Conservation (phyloP, 2,113 vertebrate genomes). For the Sclerurus mexicanus region DNA sequence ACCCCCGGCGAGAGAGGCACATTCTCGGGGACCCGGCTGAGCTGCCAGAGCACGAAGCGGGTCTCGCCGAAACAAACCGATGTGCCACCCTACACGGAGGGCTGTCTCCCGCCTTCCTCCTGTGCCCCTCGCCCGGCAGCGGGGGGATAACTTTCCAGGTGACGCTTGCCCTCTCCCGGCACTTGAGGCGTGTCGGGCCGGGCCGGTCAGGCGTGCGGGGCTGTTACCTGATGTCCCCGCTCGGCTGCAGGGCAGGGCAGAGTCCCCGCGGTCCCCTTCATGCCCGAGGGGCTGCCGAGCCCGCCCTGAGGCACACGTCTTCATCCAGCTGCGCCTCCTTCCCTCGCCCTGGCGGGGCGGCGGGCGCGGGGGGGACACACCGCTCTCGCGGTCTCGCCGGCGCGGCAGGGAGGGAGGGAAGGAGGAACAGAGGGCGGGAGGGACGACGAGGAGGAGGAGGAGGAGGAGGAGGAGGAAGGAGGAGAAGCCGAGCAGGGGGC, state of each 20-base stretch:
- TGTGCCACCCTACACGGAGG: background rate
- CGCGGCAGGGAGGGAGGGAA: background rate
- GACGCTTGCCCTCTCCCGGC: background rate
- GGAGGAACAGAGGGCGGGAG: background rate
- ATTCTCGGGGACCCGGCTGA: background rate
- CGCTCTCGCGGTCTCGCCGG: background rate
- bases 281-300: background rate
- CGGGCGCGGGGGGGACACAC: background rate
- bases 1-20: background rate
- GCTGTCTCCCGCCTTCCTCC: background rate
- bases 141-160: background rate
- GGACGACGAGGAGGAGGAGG: background rate
- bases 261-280: background rate
- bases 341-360: background rate
- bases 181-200: background rate
- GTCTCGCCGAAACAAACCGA: background rate
- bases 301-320: background rate
- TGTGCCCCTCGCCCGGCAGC: background rate
- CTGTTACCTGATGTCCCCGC: constrained; percentile 40
- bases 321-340: background rate
- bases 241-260: background rate
- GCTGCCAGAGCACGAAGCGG: background rate
- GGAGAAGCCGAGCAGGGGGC: background rate
- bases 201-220: no score
- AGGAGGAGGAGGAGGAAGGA: background rate